Evolutionary conservation across 2,797 vertebrate species (phyloP).

Genomic region (Thamnophis elegans): DNA sequence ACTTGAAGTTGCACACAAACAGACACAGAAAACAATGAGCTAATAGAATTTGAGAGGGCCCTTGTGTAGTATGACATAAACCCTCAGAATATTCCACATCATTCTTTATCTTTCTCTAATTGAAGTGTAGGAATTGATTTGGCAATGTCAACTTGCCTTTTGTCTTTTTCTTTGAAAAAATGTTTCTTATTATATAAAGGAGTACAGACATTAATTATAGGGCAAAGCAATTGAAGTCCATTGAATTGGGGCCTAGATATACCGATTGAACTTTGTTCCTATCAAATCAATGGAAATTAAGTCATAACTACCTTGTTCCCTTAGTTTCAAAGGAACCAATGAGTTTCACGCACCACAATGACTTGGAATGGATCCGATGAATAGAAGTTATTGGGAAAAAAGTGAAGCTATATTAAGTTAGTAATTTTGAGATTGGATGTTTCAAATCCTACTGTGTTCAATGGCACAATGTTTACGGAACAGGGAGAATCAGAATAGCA

Average conservation of each 20-base stretch:
- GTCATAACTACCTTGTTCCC: background rate
- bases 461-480: background rate
- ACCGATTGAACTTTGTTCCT: background rate
- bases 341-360: background rate
- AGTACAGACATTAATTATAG: background rate
- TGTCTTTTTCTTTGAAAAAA: slow-evolving; percentile 12
- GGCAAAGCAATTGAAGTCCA: background rate
- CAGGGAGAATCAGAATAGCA: background rate
- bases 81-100: background rate
- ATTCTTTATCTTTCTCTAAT: background rate
- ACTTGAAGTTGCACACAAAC: background rate
- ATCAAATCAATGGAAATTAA: background rate
- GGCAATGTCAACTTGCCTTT: slow-evolving; percentile 21
- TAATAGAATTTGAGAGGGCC: background rate
- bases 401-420: background rate
- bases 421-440: background rate
- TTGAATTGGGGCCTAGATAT: background rate
- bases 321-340: background rate
- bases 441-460: background rate
- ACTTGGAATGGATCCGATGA: background rate
- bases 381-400: slow-evolving; percentile 7
- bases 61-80: background rate
- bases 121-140: background rate
- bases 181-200: slow-evolving; percentile 29
- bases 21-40: background rate